Evolutionary conservation across 2,888 invertebrate genomes (phyloP).

Genomic region (Oithona nana): DNA sequence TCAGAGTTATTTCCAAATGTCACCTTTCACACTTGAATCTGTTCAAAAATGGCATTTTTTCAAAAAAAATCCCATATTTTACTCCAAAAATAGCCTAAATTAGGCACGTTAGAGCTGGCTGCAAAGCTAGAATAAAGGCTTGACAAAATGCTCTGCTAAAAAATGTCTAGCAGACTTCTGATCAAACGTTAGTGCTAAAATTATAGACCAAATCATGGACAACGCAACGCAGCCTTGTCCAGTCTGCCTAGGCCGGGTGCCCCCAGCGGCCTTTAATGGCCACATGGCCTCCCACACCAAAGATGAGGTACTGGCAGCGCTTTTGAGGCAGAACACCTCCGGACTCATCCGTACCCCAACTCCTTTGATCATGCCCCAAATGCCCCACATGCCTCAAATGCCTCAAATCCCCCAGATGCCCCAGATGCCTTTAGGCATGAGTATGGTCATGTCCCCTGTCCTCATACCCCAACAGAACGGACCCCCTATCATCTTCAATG

Average conservation of each 20-base stretch:
- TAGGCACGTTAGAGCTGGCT: too few species aligned
- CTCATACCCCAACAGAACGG: neutral
- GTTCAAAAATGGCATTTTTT: too few species aligned
- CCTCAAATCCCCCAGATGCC: neutral
- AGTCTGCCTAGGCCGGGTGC: neutral
- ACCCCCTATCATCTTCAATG: neutral
- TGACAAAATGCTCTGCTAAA: too few species aligned
- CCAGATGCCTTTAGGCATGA: neutral
- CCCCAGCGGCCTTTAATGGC: neutral
- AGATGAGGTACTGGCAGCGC: slow-evolving; percentile 8
- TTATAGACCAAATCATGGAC: too few species aligned
- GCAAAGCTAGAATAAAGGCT: too few species aligned
- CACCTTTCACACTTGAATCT: too few species aligned
- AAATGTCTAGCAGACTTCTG: too few species aligned
- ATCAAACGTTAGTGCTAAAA: too few species aligned
- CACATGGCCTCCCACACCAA: slow-evolving; percentile 4
- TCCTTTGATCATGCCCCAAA: neutral
- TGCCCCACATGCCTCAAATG: neutral
- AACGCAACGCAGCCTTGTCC: neutral
- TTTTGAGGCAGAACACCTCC: neutral
- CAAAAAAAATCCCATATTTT: too few species aligned
- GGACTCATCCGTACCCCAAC: neutral
- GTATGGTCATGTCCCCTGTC: neutral
- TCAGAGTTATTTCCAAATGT: too few species aligned
- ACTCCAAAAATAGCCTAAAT: too few species aligned